phyloP scores from a whole-genome alignment of 2,113 vertebrate species.

The Columba livia region DNA sequence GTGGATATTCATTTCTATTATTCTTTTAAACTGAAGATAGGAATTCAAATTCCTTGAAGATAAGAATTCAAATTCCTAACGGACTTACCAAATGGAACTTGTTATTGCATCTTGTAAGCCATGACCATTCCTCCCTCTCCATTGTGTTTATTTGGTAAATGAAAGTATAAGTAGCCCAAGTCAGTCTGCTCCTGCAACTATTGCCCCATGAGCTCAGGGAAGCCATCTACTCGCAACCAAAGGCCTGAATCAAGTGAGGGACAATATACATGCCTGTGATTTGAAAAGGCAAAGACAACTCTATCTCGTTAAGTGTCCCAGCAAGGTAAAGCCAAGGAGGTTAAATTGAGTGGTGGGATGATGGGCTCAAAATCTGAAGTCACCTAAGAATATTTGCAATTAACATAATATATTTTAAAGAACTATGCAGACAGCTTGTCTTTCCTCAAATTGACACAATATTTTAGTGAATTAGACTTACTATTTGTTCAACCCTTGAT shows the following conservation, averaged over 20 bases:
- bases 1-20: too few relatives aligned
- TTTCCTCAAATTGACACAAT: not conserved
- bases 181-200: not conserved
- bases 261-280: not conserved
- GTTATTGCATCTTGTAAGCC: not conserved
- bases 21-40: not conserved
- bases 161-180: not conserved
- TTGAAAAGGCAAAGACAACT: not conserved
- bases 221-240: not conserved
- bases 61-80: not conserved
- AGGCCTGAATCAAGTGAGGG: not conserved
- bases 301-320: not conserved
- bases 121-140: not conserved
- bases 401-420: not conserved
- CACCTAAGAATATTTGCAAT: not conserved
- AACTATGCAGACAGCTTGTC: not conserved
- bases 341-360: not conserved
- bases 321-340: not conserved
- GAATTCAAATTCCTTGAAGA: not conserved
- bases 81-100: not conserved
- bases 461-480: not conserved
- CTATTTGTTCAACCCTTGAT: not conserved
- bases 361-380: not conserved
- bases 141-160: not conserved
- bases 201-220: too few relatives aligned